Conservation (phyloP, 2,888 invertebrate species). For the Strigamia transsilvanica region DNA sequence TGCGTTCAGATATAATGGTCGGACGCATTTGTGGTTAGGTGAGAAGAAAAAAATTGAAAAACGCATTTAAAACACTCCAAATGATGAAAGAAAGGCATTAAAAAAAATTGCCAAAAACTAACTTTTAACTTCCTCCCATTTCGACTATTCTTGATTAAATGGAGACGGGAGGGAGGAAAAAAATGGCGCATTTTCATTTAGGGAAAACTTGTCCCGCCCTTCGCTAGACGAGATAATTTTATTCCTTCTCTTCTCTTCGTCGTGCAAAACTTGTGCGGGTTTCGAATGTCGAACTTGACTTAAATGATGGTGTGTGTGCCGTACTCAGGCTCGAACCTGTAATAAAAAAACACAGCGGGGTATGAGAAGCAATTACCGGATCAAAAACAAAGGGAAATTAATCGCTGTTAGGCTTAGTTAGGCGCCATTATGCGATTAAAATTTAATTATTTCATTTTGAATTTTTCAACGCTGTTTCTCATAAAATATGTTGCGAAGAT, state of each 20-base stretch:
- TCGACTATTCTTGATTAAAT: constrained; percentile 26
- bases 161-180: neutral
- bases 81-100: constrained; percentile 24
- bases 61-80: constrained; percentile 28
- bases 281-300: neutral
- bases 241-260: neutral
- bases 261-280: neutral
- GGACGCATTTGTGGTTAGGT: constrained; percentile 7
- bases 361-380: constrained; percentile 7
- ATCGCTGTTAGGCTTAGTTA: neutral
- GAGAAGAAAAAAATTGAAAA: constrained; percentile 32
- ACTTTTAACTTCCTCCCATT: constrained; percentile 33
- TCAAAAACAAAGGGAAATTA: neutral
- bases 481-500: too few species aligned
- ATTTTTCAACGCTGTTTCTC: too few species aligned
- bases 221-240: neutral
- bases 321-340: neutral
- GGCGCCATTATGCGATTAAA: neutral
- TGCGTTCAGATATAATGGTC: constrained; percentile 31
- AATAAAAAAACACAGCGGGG: constrained; percentile 1
- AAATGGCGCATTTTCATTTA: constrained; percentile 17
- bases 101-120: neutral
- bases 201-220: neutral
- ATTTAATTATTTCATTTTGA: too few species aligned
- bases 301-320: neutral